Base-by-base conservation (phyloP, 1,140 invertebrate genomes). In the Adelges cooleyi region DNA sequence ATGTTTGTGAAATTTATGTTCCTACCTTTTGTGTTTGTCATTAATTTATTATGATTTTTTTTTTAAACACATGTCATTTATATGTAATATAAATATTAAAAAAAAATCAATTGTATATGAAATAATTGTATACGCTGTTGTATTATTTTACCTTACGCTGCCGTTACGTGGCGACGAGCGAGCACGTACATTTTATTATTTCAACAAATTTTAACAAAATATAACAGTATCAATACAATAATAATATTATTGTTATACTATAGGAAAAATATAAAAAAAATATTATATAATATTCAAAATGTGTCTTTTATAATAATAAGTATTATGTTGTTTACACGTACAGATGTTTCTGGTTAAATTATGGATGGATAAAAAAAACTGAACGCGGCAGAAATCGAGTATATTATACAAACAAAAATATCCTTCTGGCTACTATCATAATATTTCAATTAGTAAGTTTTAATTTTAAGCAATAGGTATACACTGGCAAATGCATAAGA, bases 1-100 rank as follows among this genome's bases (percentile, higher is more conserved):
- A 27, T 59, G 46, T 46, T 59, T 44, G 20, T 59, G 15, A 59
- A 59, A 44, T 56, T 44, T 46, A 59, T 59, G 54, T 59, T 59
- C 54, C 54, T 59, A 59, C 40, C 44, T 56, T n/a, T 59, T 59
- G 44, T 59, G 53, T 46, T 46, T 59, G 20, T 25, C 33, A 53
- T 33, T 38, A 22, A 15, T 38, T 53, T 53, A 33, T 56, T 59
- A 33, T 33, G 29, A 33, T 59, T 40, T 17, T 59, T 46, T 46
- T 13, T 44, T 44, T 40, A 44, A 29, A 13, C 33, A 54, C 15
- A 17, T 44, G 23, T 33, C 33, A 23, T 22, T 56, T 44, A 40
- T 56, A 38, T 56, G 36, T 56, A 56, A 56, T 42, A 56, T 23
- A 54, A 54, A 38, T 6, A 20, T 18, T 6, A 11, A 18, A 27